These are phyloP conservation scores for Psix sp. DNA, from an alignment of 1,140 invertebrate species.

Conservation along the genomic window DNA sequence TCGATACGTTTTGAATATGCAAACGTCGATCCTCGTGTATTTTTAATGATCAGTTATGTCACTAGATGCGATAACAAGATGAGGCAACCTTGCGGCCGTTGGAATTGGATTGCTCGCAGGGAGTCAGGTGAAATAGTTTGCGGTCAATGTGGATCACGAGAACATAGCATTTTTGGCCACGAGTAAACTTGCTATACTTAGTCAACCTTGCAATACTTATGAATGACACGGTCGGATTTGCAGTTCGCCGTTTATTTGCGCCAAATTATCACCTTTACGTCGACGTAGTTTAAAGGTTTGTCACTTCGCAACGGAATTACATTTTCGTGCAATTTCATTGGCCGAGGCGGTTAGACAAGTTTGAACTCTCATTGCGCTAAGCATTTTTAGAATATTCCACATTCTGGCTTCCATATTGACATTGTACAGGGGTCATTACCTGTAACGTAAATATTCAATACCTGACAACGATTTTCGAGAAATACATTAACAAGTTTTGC, in stretches of 20 bases:
- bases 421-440: constrained; percentile 20
- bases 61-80: constrained; percentile 49
- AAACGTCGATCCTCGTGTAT: neutral
- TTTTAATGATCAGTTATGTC: constrained; percentile 47
- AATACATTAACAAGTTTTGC: too few species aligned
- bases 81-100: constrained; percentile 44
- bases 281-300: too few species aligned
- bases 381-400: too few species aligned
- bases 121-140: constrained; percentile 51
- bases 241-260: neutral
- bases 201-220: constrained; percentile 46
- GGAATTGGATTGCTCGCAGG: constrained; percentile 48
- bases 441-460: constrained; percentile 27
- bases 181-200: constrained; percentile 33
- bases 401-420: constrained; percentile 11
- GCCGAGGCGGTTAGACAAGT: too few species aligned
- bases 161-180: constrained; percentile 46
- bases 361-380: too few species aligned
- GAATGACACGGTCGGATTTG: constrained; percentile 35
- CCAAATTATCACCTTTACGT: neutral
- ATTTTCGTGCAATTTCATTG: too few species aligned
- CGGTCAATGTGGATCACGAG: constrained; percentile 50
- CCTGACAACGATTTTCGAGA: constrained; percentile 20
- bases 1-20: neutral
- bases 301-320: too few species aligned